These are phyloP conservation scores for Alligator mississippiensis DNA, from an alignment of 2,113 vertebrate species.

Conservation along the genomic window DNA sequence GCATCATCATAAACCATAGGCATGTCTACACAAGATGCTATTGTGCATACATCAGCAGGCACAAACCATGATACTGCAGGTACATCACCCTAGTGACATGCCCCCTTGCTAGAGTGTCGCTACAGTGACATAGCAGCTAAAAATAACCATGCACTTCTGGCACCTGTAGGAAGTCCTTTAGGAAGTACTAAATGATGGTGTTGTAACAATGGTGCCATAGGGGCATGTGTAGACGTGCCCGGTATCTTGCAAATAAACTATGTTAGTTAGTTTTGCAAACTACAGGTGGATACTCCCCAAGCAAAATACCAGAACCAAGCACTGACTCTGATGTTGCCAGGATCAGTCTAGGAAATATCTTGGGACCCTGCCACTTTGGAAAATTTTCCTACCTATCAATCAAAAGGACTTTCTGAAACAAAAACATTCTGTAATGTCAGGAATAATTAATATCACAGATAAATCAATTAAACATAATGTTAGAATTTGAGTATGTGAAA, in stretches of 20 bases:
- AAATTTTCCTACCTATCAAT: not conserved
- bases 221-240: too few species aligned
- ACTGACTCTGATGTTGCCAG: not conserved
- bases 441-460: conserved; percentile 56
- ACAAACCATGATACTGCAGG: too few species aligned
- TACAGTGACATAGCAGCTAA: too few species aligned
- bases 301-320: not conserved
- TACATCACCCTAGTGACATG: too few species aligned
- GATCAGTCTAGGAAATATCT: not conserved
- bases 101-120: too few species aligned
- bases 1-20: not conserved
- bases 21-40: too few species aligned
- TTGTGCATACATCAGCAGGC: too few species aligned
- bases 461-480: conserved; percentile 55
- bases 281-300: not conserved
- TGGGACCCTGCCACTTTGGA: not conserved
- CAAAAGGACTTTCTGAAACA: conserved; percentile 36
- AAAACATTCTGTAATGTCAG: conserved; percentile 53
- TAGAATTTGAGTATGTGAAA: conserved; percentile 29
- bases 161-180: too few species aligned
- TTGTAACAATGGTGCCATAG: too few species aligned
- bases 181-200: too few species aligned
- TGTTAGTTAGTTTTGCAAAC: not conserved
- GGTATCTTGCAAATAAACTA: not conserved
- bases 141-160: too few species aligned